Conservation (phyloP, 1,140 invertebrate species). For the Zophobas morio region DNA sequence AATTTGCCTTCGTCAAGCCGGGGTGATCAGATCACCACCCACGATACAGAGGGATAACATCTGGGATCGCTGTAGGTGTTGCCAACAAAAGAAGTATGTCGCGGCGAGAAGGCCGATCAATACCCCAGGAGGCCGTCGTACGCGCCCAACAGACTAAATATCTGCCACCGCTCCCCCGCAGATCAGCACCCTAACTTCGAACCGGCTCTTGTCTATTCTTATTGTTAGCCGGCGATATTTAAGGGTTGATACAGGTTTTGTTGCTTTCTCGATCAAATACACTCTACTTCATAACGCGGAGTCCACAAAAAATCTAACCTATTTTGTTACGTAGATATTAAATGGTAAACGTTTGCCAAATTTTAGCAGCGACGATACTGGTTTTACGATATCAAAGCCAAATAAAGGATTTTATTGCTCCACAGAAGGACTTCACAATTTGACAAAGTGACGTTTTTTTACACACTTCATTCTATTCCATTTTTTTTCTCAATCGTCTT, state of each 20-base stretch:
- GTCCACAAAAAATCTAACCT: too few species aligned
- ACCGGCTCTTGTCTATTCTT: constrained; percentile 18
- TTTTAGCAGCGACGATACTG: too few species aligned
- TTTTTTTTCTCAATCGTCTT: too few species aligned
- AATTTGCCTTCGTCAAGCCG: constrained; percentile 22
- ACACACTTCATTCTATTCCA: too few species aligned
- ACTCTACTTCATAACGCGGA: background rate
- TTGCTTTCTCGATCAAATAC: background rate
- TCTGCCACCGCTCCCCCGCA: constrained; percentile 37
- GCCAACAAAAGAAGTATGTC: constrained; percentile 52
- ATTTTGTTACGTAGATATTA: too few species aligned
- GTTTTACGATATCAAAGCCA: too few species aligned
- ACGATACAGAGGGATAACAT: constrained; percentile 48
- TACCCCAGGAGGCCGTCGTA: constrained; percentile 48
- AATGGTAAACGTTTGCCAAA: too few species aligned
- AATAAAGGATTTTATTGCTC: too few species aligned
- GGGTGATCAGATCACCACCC: constrained; percentile 36
- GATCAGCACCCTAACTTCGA: constrained; percentile 26
- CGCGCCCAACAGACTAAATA: constrained; percentile 46
- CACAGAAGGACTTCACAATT: too few species aligned
- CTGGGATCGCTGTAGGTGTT: constrained; percentile 47
- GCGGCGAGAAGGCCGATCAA: constrained; percentile 49
- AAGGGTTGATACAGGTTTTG: constrained; percentile 8
- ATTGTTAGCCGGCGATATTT: constrained; percentile 11
- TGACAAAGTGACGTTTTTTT: too few species aligned